These are phyloP conservation scores for Gortyna flavago DNA, from an alignment of 2,888 invertebrate species.

Conservation along the genomic window DNA sequence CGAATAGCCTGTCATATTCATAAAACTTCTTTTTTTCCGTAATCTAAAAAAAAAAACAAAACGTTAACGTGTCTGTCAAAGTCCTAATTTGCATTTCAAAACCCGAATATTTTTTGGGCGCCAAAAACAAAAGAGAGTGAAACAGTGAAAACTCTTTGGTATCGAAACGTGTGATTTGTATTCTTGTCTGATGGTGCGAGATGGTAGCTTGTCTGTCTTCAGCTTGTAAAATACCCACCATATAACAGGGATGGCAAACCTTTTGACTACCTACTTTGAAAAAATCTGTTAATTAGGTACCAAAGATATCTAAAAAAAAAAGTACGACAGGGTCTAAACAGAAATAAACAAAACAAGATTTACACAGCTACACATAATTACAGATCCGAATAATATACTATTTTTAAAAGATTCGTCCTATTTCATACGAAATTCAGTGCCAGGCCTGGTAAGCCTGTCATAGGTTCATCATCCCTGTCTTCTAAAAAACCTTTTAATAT, in stretches of 20 bases:
- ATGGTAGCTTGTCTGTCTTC: conserved; percentile 28
- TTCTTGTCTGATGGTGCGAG: conserved; percentile 15
- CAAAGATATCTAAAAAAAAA: neutral
- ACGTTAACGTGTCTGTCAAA: neutral
- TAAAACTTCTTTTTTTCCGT: neutral
- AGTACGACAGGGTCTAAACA: neutral
- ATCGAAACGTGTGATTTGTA: conserved; percentile 42
- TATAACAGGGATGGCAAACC: neutral
- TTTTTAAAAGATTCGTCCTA: neutral
- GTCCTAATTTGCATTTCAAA: conserved; percentile 29
- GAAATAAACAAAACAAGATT: neutral
- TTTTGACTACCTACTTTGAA: neutral
- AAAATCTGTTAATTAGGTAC: neutral
- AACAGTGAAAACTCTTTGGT: conserved; percentile 12
- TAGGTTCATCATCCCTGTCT: conserved; percentile 13
- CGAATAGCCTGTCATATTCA: too few relatives aligned
- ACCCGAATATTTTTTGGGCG: conserved; percentile 10
- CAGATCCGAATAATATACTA: neutral
- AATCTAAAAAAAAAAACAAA: neutral
- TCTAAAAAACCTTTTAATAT: conserved; percentile 55
- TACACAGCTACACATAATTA: neutral
- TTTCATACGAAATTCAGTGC: neutral
- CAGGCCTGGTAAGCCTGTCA: neutral
- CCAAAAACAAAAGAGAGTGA: conserved; percentile 29
- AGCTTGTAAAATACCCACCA: conserved; percentile 54